Conservation (phyloP, 2,888 invertebrate genomes). For the Branchinecta sandiegonensis region DNA sequence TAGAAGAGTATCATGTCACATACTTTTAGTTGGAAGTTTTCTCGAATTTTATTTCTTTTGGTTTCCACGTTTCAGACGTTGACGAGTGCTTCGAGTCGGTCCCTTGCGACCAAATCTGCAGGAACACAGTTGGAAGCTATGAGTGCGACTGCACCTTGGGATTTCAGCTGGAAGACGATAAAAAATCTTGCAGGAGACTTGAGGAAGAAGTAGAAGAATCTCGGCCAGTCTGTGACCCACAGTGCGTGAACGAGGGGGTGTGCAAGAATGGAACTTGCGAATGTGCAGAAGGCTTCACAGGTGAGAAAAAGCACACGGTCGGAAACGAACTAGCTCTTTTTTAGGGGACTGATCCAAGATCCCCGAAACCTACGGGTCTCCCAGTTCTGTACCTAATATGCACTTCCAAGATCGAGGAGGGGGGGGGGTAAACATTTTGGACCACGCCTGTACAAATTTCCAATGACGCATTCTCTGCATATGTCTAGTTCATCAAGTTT, state of each 20-base stretch:
- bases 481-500: too few relatives aligned
- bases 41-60: neutral
- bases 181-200: neutral
- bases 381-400: too few relatives aligned
- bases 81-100: constrained; percentile 1
- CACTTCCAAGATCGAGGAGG: too few relatives aligned
- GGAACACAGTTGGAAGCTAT: neutral
- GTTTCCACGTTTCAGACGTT: neutral
- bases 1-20: too few relatives aligned
- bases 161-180: neutral
- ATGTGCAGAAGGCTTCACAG: neutral
- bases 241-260: neutral
- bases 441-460: too few relatives aligned
- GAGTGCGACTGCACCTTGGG: constrained; percentile 2
- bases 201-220: neutral
- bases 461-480: too few relatives aligned
- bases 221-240: neutral
- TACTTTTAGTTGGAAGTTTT: too few relatives aligned
- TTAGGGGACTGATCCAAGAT: too few relatives aligned
- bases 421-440: too few relatives aligned
- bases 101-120: neutral
- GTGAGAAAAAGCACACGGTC: neutral
- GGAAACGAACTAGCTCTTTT: too few relatives aligned
- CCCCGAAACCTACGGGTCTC: too few relatives aligned
- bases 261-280: neutral